These are phyloP conservation scores for Poeciliopsis occidentalis DNA, from an alignment of 2,113 vertebrate species.

Conservation along the genomic window DNA sequence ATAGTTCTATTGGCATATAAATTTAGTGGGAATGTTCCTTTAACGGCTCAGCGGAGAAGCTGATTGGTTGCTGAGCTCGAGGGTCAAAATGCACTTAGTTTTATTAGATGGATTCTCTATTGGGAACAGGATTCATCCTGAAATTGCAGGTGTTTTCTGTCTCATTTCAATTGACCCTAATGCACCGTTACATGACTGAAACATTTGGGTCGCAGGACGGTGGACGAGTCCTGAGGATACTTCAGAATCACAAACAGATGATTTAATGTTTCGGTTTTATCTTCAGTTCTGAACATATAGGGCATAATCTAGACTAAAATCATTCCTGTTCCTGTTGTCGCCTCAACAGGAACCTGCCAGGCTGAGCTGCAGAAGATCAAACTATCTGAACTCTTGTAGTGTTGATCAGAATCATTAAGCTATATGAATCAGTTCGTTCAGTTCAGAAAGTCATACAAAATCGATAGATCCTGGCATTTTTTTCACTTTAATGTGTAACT, in stretches of 20 bases:
- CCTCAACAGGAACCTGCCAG: too few species aligned
- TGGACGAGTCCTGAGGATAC: slow-evolving; percentile 1
- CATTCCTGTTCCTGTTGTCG: too few species aligned
- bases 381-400: too few species aligned
- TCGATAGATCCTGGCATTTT: too few species aligned
- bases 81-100: slow-evolving; percentile 52
- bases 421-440: too few species aligned
- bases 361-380: too few species aligned
- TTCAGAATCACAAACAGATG: not conserved
- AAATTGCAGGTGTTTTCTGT: slow-evolving; percentile 55
- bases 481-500: too few species aligned
- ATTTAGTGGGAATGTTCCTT: slow-evolving; percentile 15
- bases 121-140: slow-evolving; percentile 39
- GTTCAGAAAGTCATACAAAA: too few species aligned
- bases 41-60: slow-evolving; percentile 13
- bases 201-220: slow-evolving; percentile 29
- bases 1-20: too few species aligned
- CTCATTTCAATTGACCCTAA: slow-evolving; percentile 66
- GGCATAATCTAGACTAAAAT: not conserved
- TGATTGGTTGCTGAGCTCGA: not conserved
- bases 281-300: not conserved
- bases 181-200: slow-evolving; percentile 34
- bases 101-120: slow-evolving; percentile 56
- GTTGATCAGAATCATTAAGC: too few species aligned
- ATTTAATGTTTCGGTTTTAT: not conserved